Evolutionary conservation across 2,888 invertebrate genomes (phyloP).

Genomic region (Pyrocoelia pectoralis): DNA sequence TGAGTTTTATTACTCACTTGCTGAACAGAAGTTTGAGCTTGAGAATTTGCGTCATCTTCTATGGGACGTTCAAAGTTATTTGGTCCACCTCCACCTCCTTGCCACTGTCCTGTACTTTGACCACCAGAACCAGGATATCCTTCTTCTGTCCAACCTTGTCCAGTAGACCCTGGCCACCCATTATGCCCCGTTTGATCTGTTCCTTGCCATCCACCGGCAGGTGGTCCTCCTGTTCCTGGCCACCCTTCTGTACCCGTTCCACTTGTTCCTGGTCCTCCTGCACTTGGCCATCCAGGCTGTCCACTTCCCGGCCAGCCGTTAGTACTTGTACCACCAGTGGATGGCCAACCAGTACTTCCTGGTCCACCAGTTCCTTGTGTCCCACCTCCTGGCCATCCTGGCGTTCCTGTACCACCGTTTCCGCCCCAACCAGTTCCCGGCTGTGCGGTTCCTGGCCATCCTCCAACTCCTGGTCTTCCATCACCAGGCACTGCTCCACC

Average conservation of each 20-base stretch:
- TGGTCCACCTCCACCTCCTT: slow-evolving; percentile 19
- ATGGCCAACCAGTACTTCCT: background rate
- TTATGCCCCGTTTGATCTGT: background rate
- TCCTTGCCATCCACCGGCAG: slow-evolving; percentile 23
- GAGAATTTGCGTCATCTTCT: slow-evolving; percentile 74
- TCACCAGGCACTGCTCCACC: background rate
- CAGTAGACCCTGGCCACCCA: slow-evolving; percentile 25
- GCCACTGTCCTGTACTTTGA: background rate
- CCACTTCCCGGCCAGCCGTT: slow-evolving; percentile 27
- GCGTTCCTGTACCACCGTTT: slow-evolving; percentile 7
- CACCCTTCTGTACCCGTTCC: slow-evolving; percentile 19
- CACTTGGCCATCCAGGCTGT: background rate
- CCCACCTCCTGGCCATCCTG: slow-evolving; percentile 6
- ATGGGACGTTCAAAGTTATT: background rate
- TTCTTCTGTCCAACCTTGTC: background rate
- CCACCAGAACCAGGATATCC: slow-evolving; percentile 10
- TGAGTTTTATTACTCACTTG: slow-evolving; percentile 69
- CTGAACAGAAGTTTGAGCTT: slow-evolving; percentile 73
- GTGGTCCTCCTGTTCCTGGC: slow-evolving; percentile 20
- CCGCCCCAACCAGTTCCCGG: slow-evolving; percentile 17
- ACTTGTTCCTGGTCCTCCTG: background rate
- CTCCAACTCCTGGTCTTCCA: background rate
- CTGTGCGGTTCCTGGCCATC: background rate
- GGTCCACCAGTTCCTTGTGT: slow-evolving; percentile 14
- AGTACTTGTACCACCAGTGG: slow-evolving; percentile 11